Evolutionary conservation across 37 sponge, comb jelly and placozoan species (phyloP), one percentile per base, ranked within the genome.

Genomic region (Theonella swinhoei): DNA sequence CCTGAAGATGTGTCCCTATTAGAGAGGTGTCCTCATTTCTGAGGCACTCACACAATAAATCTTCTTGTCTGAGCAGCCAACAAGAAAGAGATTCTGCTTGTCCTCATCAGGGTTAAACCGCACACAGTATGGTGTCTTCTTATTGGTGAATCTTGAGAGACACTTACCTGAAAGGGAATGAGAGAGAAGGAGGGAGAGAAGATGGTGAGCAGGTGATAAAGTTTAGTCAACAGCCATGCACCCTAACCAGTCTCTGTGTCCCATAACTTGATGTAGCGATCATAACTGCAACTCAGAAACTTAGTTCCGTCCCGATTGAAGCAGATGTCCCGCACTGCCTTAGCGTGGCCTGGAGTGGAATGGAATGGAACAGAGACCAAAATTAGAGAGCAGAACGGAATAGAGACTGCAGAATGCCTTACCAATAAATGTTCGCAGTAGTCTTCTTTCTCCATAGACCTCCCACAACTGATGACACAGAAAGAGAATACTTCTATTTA

Each of bases 391-490:
- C 26, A 79, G 22, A 42, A n/a, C n/a, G 76, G 42, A 43, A 42
- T 75, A n/a, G 22, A 36, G 77, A 60, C 11, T 17, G 74, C 23
- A 30, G 23, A 43, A 39, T 25, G 54, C 59, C 89, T 30, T 33
- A 90, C 91, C 94, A 0, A 67, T 54, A 76, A 86, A 97, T 3
- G 99, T 98, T 30, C 95, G 73, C 25, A 98, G 62, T 42, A 90
- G 94, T 41, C 96, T 82, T 60, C 95, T 89, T 38, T 96, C 90
- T 19, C 89, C 82, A 76, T 98, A 98, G 42, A 96, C 92, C 71
- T 98, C 99, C 96, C 96, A 98, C 20, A 98, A 81, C 93, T 97
- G 60, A n/a, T n/a, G n/a, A n/a, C n/a, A n/a, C n/a, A n/a, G n/a
- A n/a, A n/a, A n/a, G n/a, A 25, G 25, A n/a, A 72, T n/a, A n/a